Base-by-base conservation (phyloP, 2,888 invertebrate genomes). In the Physocephala rufipes region DNA sequence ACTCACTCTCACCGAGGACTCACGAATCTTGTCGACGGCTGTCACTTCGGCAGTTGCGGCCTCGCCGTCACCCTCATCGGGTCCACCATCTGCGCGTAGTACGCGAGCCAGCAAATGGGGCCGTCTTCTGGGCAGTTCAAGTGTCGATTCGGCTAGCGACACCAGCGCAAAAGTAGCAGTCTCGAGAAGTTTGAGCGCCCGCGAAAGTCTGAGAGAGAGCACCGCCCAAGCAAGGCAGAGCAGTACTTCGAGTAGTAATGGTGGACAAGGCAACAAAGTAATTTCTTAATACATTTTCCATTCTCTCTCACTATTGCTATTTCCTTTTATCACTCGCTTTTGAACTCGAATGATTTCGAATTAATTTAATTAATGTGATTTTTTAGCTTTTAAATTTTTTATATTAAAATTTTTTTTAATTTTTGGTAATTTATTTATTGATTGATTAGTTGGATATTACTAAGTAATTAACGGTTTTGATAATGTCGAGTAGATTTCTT, bases 41-140 rank as follows among this genome's bases (percentile, higher is more conserved):
- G 82, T 84, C 78, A 82, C 83, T 80, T 84, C 86, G 77, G 84
- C 85, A 80, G 84, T 85, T 79, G 83, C 85, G 76, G 85, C 86
- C 79, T 86, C 85, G 79, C 86, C 85, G 77, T 86, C 84, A 79
- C 86, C 85, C 77, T 86, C 87, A 78, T 86, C 85, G 75, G 85
- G 87, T 80, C 88, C 88, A 78, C 86, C 86, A 77, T 88, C 88
- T 79, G 88, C 87, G 72, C 87, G 88, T 79, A 85, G 89, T 77
- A 89, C 84, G 78, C 82, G 87, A 86, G 85, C 86, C 79, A 90
- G 92, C 86, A 94, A 94, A 88, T 94, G 94, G 94, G 94, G 94
- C 70, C 90, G 94, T 74, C 88, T 94, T 80, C 88, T 94, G 84
- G 93, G 94, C 81, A 91, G 91, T 81, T 92, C 92, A 77, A 93